phyloP scores from a whole-genome alignment of 2,888 invertebrate species.

The Caenorhabditis plicata region DNA sequence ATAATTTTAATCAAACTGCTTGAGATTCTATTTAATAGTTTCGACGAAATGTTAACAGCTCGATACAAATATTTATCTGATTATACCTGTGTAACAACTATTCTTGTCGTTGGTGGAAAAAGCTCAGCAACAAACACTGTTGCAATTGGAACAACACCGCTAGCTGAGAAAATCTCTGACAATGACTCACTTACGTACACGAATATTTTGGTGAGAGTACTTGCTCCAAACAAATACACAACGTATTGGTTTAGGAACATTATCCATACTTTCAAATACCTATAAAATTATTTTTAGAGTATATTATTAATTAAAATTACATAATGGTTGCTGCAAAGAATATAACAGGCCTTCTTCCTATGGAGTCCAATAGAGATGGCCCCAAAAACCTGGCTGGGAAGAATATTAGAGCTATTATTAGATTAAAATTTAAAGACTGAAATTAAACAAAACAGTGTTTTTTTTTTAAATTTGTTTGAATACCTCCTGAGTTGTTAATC shows the following conservation, averaged over 20 bases:
- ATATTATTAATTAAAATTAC: neutral
- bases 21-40: no score
- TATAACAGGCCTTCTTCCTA: slow-evolving; percentile 14
- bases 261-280: neutral
- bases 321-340: slow-evolving; percentile 6
- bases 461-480: neutral
- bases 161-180: slow-evolving; percentile 5
- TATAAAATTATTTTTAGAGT: neutral
- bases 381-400: slow-evolving; percentile 13
- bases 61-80: neutral
- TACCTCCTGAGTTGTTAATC: slow-evolving; percentile 4
- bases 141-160: slow-evolving; percentile 1
- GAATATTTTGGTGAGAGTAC: neutral
- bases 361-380: slow-evolving; percentile 13
- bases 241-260: neutral
- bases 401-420: slow-evolving; percentile 6
- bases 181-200: no score
- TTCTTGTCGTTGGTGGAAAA: slow-evolving; percentile 21
- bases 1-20: no score
- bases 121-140: slow-evolving; percentile 11
- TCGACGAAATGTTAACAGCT: slow-evolving; percentile 1
- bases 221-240: neutral
- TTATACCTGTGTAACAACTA: slow-evolving; percentile 12
- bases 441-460: no score
- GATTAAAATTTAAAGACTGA: slow-evolving; percentile 7